A percentile compares a stretch with the other conserved stretches of the same genome.
phyloP scores from a whole-genome alignment of 2,888 invertebrate species.

The Sussaba pulchella region DNA sequence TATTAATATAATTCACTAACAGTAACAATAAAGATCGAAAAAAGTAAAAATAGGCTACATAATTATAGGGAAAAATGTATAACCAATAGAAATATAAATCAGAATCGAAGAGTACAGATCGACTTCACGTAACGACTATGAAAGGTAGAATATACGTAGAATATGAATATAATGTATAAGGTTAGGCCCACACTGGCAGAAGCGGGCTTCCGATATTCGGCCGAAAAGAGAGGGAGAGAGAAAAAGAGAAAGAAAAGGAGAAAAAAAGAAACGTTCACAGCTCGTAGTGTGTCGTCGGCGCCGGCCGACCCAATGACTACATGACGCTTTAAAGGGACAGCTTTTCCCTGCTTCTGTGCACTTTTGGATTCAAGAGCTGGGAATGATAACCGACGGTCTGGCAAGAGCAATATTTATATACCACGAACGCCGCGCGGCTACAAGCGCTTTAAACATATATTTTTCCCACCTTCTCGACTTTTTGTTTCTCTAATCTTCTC shows the following conservation, averaged over 20 bases:
- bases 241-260: conserved; percentile 1
- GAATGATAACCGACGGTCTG: conserved; percentile 26
- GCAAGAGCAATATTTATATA: conserved; percentile 1
- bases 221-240: neutral
- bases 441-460: too few species aligned
- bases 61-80: too few species aligned
- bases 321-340: conserved; percentile 31
- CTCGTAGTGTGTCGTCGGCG: conserved; percentile 18
- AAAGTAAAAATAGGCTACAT: too few species aligned
- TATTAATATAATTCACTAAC: too few species aligned
- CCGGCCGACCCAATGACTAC: conserved; percentile 30
- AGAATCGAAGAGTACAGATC: too few species aligned
- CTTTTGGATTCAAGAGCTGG: conserved; percentile 14
- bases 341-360: conserved; percentile 9
- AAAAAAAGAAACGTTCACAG: conserved; percentile 6
- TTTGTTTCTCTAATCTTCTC: neutral
- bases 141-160: too few species aligned
- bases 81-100: too few species aligned
- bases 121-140: too few species aligned
- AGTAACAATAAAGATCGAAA: too few species aligned
- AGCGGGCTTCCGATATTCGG: too few species aligned
- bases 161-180: too few species aligned
- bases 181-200: too few species aligned
- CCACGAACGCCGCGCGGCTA: neutral
- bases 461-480: conserved; percentile 19